Evolutionary conservation across 2,113 vertebrate species (phyloP).

Genomic region (Tor tambroides): DNA sequence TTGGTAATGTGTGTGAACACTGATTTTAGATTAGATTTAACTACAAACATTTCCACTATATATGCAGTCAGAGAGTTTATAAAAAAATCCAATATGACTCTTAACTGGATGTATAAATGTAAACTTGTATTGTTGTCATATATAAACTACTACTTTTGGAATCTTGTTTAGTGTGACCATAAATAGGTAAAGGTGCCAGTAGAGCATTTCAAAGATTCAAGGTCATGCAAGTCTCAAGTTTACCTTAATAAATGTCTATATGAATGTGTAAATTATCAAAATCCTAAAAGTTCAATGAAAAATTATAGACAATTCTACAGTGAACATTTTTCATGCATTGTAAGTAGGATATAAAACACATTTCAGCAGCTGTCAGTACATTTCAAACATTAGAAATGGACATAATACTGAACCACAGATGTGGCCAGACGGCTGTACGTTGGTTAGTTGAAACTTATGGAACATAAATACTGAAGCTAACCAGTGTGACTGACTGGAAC

Average conservation of each 20-base stretch:
- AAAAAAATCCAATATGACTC: neutral
- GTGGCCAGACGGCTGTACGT: neutral
- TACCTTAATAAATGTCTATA: neutral
- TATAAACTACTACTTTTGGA: neutral
- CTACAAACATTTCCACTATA: neutral
- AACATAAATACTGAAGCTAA: neutral
- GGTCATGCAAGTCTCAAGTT: neutral
- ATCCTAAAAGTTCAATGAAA: neutral
- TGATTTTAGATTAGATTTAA: neutral
- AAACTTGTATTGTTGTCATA: neutral
- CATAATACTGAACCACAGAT: neutral
- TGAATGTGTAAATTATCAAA: neutral
- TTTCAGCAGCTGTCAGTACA: neutral
- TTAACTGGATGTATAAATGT: neutral
- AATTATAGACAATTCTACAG: neutral
- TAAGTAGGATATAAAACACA: neutral
- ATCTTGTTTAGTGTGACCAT: neutral
- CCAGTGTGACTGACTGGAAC: conserved; percentile 45
- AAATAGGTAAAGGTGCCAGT: conserved; percentile 7
- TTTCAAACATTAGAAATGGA: neutral
- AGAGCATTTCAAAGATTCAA: neutral
- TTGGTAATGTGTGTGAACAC: neutral
- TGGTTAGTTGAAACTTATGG: neutral
- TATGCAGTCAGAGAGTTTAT: neutral
- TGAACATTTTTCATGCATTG: neutral